Evolutionary conservation across 2,888 invertebrate genomes (phyloP).

Genomic region (Rugalucina vietnamica): DNA sequence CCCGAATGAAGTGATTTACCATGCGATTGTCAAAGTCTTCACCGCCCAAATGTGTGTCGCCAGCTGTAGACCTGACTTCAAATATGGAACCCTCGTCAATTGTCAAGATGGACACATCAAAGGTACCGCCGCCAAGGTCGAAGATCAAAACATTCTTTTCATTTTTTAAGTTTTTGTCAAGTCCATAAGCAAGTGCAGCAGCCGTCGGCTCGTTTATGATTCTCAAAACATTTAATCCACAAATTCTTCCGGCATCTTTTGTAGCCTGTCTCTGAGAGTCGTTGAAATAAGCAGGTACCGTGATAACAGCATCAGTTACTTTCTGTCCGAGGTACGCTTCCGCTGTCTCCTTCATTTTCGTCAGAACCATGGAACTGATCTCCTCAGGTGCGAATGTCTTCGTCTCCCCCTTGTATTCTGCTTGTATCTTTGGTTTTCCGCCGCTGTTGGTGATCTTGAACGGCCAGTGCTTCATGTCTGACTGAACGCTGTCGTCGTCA

Average conservation of each 20-base stretch:
- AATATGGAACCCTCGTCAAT: conserved; percentile 86
- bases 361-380: conserved; percentile 95
- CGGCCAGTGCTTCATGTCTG: conserved; percentile 80
- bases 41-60: conserved; percentile 81
- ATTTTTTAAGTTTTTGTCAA: conserved; percentile 84
- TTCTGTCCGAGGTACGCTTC: conserved; percentile 87
- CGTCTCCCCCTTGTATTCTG: conserved; percentile 89
- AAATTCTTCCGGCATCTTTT: conserved; percentile 84
- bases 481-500: conserved; percentile 73
- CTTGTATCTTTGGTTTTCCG: conserved; percentile 78
- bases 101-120: conserved; percentile 85
- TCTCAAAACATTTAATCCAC: conserved; percentile 84
- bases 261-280: conserved; percentile 87
- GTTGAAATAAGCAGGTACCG: conserved; percentile 83
- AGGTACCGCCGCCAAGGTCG: conserved; percentile 86
- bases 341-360: conserved; percentile 91
- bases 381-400: conserved; percentile 95
- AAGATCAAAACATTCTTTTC: conserved; percentile 86
- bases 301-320: conserved; percentile 80
- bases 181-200: conserved; percentile 84
- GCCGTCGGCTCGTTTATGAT: conserved; percentile 88
- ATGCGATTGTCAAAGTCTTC: conserved; percentile 80
- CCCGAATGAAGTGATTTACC: conserved; percentile 76
- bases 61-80: conserved; percentile 81
- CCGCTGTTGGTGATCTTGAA: conserved; percentile 71